Evolutionary conservation across 2,797 vertebrate genomes (phyloP).

Genomic region (Chelidonichthys spinosus): DNA sequence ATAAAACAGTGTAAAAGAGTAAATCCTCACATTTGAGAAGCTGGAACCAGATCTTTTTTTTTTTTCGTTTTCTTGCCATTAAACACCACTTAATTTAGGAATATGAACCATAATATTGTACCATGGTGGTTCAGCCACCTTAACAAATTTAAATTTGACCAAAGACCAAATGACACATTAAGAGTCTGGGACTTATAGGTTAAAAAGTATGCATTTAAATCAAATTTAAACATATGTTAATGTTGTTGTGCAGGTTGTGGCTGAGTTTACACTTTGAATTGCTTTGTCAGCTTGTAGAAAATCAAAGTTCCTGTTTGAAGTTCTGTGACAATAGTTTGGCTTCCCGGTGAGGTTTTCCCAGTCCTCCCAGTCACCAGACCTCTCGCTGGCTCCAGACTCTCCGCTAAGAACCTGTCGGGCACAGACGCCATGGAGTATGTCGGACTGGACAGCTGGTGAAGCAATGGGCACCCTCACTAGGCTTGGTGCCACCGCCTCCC

Average conservation of each 20-base stretch:
- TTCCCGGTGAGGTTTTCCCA: constrained; percentile 18
- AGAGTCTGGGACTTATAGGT: not conserved
- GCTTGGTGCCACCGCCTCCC: constrained; percentile 52
- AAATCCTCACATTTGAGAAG: not conserved
- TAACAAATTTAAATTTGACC: not conserved
- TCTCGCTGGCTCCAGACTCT: constrained; percentile 62
- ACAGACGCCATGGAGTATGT: constrained; percentile 56
- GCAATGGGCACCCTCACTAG: constrained; percentile 61
- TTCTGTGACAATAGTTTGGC: constrained; percentile 34
- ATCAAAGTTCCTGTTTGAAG: constrained; percentile 31
- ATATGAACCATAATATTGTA: not conserved
- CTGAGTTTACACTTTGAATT: not conserved
- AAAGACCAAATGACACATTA: not conserved
- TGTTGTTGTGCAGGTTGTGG: not conserved
- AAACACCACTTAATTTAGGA: not conserved
- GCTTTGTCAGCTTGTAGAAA: constrained; percentile 10
- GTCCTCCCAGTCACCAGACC: constrained; percentile 42
- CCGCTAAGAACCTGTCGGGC: constrained; percentile 52
- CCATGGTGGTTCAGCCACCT: not conserved
- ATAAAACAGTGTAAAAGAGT: not conserved
- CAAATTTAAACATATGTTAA: not conserved
- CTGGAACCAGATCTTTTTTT: not conserved
- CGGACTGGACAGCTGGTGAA: constrained; percentile 73
- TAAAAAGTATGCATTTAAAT: not conserved
- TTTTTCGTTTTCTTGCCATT: not conserved